Evolutionary conservation across 2,797 vertebrate species (phyloP).

Genomic region (Coregonus ussuriensis): DNA sequence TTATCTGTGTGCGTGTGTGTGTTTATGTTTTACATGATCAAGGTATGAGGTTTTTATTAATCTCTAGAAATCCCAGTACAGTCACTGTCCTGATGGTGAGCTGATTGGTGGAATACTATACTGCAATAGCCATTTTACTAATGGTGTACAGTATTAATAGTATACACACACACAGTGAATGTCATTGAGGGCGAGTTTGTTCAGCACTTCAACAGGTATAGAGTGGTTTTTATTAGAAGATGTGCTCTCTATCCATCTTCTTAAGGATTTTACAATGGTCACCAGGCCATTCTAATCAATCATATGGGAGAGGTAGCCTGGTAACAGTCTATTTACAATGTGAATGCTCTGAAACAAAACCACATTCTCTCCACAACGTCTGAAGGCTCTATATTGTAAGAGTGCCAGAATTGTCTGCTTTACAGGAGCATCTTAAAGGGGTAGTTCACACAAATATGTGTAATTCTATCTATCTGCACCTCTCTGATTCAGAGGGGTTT

Average conservation of each 20-base stretch:
- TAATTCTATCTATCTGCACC: not conserved
- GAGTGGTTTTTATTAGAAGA: conserved; percentile 82
- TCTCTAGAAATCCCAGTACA: conserved; percentile 11
- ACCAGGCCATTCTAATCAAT: conserved; percentile 56
- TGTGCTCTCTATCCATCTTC: conserved; percentile 83
- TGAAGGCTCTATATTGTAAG: conserved; percentile 24
- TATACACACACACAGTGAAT: conserved; percentile 63
- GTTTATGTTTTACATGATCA: not conserved
- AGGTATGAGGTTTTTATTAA: not conserved
- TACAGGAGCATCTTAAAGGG: not conserved
- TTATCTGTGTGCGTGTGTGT: not conserved
- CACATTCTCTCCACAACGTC: conserved; percentile 39
- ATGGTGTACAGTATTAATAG: too few relatives aligned
- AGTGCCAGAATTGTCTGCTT: not conserved
- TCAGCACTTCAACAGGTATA: conserved; percentile 82
- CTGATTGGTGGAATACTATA: too few relatives aligned
- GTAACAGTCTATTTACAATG: conserved; percentile 72
- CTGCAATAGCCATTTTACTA: too few relatives aligned
- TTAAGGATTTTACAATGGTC: conserved; percentile 86
- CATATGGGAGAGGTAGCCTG: conserved; percentile 62
- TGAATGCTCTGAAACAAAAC: conserved; percentile 54
- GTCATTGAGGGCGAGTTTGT: conserved; percentile 78
- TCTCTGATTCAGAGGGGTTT: too few relatives aligned
- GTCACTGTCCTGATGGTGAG: conserved; percentile 16
- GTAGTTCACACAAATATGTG: not conserved